Evolutionary conservation across 2,888 invertebrate species (phyloP), one percentile per base, ranked within the genome.

Genomic region (Drosophila crucigera): DNA sequence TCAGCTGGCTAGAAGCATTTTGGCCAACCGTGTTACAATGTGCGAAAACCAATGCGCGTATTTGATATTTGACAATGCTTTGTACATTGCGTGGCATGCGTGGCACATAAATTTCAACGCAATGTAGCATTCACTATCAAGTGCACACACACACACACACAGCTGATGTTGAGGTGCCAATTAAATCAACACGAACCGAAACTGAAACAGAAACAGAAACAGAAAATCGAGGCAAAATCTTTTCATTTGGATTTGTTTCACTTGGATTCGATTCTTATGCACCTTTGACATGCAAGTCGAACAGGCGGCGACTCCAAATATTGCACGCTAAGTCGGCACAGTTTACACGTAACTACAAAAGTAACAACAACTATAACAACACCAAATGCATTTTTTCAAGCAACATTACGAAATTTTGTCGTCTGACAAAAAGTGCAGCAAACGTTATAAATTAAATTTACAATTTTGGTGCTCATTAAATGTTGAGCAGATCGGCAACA

Each of bases 361-460:
- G 16, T 25, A 56, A 43, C 53, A 52, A 50, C 43, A 62, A 37
- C 68, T 35, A 35, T 16, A 64, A 55, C 47, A 61, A 35, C 49
- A 64, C 31, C 68, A 66, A 53, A 33, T 47, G 59, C 33, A 28
- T 49, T 50, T 37, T 37, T 52, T 67, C 30, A 68, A 37, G 31
- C 35, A 53, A 73, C 53, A 73, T 87, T 91, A 84, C 87, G 91
- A 87, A 91, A 91, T 81, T 81, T 77, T 28, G 78, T 81, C 68
- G 78, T 68, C 68, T 77, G 82, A 87, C 90, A 91, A 90, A 86
- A 91, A 90, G 77, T 62, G 75, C 71, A 66, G 78, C 77, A 81
- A 84, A 81, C 79, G 80, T 65, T 91, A 91, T 88, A 88, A 79
- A 84, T 82, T 89, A 87, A 90, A 91, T 91, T 90, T 91, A 90